Evolutionary conservation across 2,888 invertebrate genomes (phyloP).

Genomic region (Lucinisca nassula): DNA sequence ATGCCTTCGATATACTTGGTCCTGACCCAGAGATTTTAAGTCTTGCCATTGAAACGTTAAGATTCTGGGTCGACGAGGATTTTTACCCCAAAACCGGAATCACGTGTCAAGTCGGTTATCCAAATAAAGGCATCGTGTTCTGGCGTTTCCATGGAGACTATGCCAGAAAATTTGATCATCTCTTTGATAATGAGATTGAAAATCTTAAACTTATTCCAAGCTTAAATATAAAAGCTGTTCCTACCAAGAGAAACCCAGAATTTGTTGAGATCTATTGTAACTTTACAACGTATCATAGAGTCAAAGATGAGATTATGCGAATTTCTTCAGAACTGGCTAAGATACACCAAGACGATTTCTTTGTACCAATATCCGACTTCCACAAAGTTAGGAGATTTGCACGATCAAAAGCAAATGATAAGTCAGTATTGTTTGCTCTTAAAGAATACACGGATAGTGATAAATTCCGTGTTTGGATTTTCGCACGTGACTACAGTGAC

Average conservation of each 20-base stretch:
- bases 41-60: slow-evolving; percentile 57
- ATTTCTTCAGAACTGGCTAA: slow-evolving; percentile 49
- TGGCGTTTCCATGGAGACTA: slow-evolving; percentile 70
- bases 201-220: slow-evolving; percentile 51
- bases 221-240: slow-evolving; percentile 63
- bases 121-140: slow-evolving; percentile 58
- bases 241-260: slow-evolving; percentile 56
- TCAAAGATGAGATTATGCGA: slow-evolving; percentile 48
- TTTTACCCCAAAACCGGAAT: slow-evolving; percentile 59
- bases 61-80: slow-evolving; percentile 67
- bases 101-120: slow-evolving; percentile 68
- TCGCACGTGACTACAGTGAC: slow-evolving; percentile 58
- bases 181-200: slow-evolving; percentile 55
- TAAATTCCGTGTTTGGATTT: slow-evolving; percentile 62
- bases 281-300: slow-evolving; percentile 53
- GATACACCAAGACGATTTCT: slow-evolving; percentile 61
- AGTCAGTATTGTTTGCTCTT: slow-evolving; percentile 58
- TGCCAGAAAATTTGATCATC: slow-evolving; percentile 66
- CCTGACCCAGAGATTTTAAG: slow-evolving; percentile 61
- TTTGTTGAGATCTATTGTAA: slow-evolving; percentile 65
- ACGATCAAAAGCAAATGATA: slow-evolving; percentile 44
- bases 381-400: slow-evolving; percentile 61
- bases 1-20: slow-evolving; percentile 55
- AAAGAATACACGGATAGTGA: slow-evolving; percentile 56
- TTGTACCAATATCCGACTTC: slow-evolving; percentile 58